Base-by-base conservation (phyloP, 2,797 vertebrate species). In the Delichon dasypus region DNA sequence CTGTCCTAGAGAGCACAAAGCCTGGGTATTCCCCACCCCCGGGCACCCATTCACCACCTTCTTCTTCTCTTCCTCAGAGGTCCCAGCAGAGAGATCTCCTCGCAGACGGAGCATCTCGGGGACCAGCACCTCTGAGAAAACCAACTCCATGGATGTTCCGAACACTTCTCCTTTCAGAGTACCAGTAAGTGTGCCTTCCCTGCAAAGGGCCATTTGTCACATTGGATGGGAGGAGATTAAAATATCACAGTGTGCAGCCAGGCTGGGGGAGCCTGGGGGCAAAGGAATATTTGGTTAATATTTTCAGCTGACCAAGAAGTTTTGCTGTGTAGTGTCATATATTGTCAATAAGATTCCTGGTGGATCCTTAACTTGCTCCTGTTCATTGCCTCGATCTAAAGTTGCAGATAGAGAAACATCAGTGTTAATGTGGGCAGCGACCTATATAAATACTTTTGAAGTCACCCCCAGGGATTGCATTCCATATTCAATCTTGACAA, bases 151-250 rank as follows among this genome's bases (percentile, higher is more conserved):
- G 90, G 99, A 99, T 78, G 98, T 97, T 68, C 98, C 98, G 3
- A 99, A 98, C 97, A 98, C 98, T 18, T 99, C 99, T 64, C 99
- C 99, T 36, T 99, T 99, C 96, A 99, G 98, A 99, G 99, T 99
- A 47, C 98, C 99, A 89, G 99, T 99, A 98, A 99, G 99, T 97
- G 27, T 62, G 70, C 88, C 36, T 77, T 76, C 86, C 65, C 86
- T 91, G 73, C 76, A 29, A 30, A 57, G 72, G 66, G 79, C 14
- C 58, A 17, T 75, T 73, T 70, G 74, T 54, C 55, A 64, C 48
- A 14, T 57, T 47, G 81, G 64, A 57, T 48, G 58, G 47, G n/a
- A 86, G 66, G 65, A 78, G 25, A 48, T 68, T 16, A 19, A 75
- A 78, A 27, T 44, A 54, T 22, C 50, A 5, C 74, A 34, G 29